Evolutionary conservation across 1,140 invertebrate genomes (phyloP), one percentile per base, ranked within the genome.

Genomic region (Aleiodes sp.): DNA sequence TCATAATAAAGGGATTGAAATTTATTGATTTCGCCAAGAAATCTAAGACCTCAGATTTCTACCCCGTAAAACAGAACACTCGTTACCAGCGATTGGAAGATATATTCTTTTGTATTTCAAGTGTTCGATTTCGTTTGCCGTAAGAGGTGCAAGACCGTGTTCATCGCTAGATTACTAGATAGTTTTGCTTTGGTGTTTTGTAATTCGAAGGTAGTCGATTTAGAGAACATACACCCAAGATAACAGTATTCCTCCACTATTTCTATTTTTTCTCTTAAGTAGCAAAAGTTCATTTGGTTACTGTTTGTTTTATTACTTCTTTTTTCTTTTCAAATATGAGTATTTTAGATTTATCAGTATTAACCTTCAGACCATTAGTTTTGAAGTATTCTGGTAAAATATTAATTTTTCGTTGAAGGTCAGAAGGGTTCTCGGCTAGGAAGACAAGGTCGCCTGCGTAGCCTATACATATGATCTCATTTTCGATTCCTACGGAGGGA

Each of bases 371-470:
- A 7, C 10, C 0, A 46, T 65, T 65, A 16, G 10, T 39, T 16
- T 8, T 19, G 29, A 16, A 52, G 63, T 65, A 65, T 46, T 65
- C 9, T 12, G 19, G 3, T 21, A 28, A 21, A 43, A 14, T 21
- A 12, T 43, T 65, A 28, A 65, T 16, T 19, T 43, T 21, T 28
- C 28, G 41, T 10, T 24, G 29, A 31, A 63, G 26, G 21, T 31
- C 26, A 16, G 10, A 9, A 6, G 12, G 39, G 31, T 37, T 52
- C 33, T 64, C 37, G 24, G 41, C 26, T n/a, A 21, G 24, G 26
- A 70, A 29, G 37, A 56, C 29, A n/a, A 70, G 3, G 14, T 65
- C 63, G 24, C 43, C 63, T 10, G 63, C 63, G 26, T 65, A 65
- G 21, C 21, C 16, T n/a, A 67, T 16, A 14, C 21, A 21, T 21